These are phyloP conservation scores for Campoplex nolae DNA, from an alignment of 2,888 invertebrate species.

Conservation along the genomic window DNA sequence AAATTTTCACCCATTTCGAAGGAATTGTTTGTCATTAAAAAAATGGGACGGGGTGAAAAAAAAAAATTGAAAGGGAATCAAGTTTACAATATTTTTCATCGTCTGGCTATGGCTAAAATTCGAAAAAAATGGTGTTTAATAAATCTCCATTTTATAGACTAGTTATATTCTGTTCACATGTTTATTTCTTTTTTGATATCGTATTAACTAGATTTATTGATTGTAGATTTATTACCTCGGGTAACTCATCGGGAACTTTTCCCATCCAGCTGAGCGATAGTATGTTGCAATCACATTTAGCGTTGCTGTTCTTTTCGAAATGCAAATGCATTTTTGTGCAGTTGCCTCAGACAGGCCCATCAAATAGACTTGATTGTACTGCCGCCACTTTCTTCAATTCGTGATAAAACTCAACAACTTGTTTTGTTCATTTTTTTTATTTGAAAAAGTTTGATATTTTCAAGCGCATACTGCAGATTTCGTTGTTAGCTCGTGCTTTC, in stretches of 20 bases:
- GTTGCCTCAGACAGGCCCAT: slow-evolving; percentile 68
- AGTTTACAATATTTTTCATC: neutral
- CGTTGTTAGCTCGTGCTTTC: slow-evolving; percentile 39
- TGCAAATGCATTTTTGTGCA: slow-evolving; percentile 93
- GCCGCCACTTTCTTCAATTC: slow-evolving; percentile 40
- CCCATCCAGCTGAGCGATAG: slow-evolving; percentile 99
- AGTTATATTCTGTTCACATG: neutral
- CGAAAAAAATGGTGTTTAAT: neutral
- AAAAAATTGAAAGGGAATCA: too few relatives aligned
- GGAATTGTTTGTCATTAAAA: neutral
- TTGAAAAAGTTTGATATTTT: slow-evolving; percentile 2
- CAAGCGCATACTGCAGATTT: slow-evolving; percentile 4
- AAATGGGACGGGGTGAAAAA: neutral
- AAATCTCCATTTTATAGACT: neutral
- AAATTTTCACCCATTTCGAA: neutral
- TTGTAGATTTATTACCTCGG: slow-evolving; percentile 89
- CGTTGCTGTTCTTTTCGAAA: slow-evolving; percentile 96
- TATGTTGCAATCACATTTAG: slow-evolving; percentile 97
- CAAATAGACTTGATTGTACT: slow-evolving; percentile 59
- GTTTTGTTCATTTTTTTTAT: slow-evolving; percentile 1
- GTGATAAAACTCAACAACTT: slow-evolving; percentile 24
- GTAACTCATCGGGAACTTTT: slow-evolving; percentile 97
- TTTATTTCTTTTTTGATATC: neutral
- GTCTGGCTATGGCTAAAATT: neutral
- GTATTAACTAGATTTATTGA: neutral